These are phyloP conservation scores for Cirrhinus mrigala DNA, from an alignment of 2,797 vertebrate species.

Conservation along the genomic window DNA sequence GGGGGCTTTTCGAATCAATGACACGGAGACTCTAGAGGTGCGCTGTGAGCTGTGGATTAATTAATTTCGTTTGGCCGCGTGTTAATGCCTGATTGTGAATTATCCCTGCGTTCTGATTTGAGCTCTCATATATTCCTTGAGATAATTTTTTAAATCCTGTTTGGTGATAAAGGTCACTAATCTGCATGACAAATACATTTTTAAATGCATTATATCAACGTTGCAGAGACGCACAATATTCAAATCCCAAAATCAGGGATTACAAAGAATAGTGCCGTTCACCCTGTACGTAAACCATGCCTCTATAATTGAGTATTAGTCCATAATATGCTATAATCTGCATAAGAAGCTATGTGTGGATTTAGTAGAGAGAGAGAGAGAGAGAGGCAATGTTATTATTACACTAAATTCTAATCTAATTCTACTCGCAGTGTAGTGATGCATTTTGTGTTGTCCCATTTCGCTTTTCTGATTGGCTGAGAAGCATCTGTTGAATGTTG, in stretches of 20 bases:
- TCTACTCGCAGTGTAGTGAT: neutral
- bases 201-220: slow-evolving; percentile 60
- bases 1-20: slow-evolving; percentile 9
- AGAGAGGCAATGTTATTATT: neutral
- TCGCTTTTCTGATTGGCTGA: slow-evolving; percentile 1
- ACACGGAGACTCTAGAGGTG: slow-evolving; percentile 10
- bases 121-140: slow-evolving; percentile 33
- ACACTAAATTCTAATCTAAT: neutral
- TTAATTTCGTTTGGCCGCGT: neutral
- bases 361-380: slow-evolving; percentile 5
- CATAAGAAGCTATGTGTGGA: slow-evolving; percentile 17
- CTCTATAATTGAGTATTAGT: slow-evolving; percentile 35
- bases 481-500: neutral
- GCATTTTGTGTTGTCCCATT: neutral
- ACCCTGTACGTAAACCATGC: neutral
- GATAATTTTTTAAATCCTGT: slow-evolving; percentile 30
- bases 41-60: slow-evolving; percentile 17
- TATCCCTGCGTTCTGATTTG: slow-evolving; percentile 16
- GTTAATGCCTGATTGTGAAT: slow-evolving; percentile 14
- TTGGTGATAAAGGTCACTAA: slow-evolving; percentile 58
- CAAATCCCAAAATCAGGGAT: slow-evolving; percentile 48
- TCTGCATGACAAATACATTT: slow-evolving; percentile 63
- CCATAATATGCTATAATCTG: slow-evolving; percentile 24
- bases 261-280: slow-evolving; percentile 43
- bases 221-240: slow-evolving; percentile 49